These are phyloP conservation scores for Megalops atlanticus DNA, from an alignment of 2,113 vertebrate genomes.

Conservation along the genomic window DNA sequence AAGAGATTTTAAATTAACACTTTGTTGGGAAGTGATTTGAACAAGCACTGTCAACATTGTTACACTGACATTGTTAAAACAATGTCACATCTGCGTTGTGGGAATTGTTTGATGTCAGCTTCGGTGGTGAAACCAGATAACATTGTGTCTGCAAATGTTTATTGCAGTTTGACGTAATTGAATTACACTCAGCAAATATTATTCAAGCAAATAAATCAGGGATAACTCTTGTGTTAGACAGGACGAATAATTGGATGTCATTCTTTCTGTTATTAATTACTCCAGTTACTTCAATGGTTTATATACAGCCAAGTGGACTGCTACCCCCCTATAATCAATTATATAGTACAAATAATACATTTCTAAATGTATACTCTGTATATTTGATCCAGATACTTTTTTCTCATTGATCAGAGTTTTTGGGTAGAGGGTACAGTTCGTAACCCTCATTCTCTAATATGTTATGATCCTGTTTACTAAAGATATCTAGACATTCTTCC, in stretches of 20 bases:
- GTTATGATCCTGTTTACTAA: not conserved
- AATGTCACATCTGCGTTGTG: not conserved
- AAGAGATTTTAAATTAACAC: not conserved
- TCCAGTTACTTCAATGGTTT: constrained; percentile 8
- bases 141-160: constrained; percentile 24
- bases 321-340: not conserved
- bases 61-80: not conserved
- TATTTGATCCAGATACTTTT: too few relatives aligned
- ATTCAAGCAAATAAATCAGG: constrained; percentile 48
- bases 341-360: not conserved
- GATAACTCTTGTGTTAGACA: not conserved
- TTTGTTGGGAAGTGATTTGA: not conserved
- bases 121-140: not conserved
- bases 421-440: too few relatives aligned
- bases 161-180: constrained; percentile 44
- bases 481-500: not conserved
- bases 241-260: constrained; percentile 18
- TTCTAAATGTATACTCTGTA: not conserved
- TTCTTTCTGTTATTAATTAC: constrained; percentile 33
- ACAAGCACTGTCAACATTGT: not conserved
- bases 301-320: not conserved
- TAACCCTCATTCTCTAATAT: too few relatives aligned
- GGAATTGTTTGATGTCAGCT: not conserved
- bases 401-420: too few relatives aligned
- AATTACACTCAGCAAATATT: constrained; percentile 43